Evolutionary conservation across 1,140 invertebrate genomes (phyloP), one percentile per base, ranked within the genome.

Genomic region (Diploscapter pachys): DNA sequence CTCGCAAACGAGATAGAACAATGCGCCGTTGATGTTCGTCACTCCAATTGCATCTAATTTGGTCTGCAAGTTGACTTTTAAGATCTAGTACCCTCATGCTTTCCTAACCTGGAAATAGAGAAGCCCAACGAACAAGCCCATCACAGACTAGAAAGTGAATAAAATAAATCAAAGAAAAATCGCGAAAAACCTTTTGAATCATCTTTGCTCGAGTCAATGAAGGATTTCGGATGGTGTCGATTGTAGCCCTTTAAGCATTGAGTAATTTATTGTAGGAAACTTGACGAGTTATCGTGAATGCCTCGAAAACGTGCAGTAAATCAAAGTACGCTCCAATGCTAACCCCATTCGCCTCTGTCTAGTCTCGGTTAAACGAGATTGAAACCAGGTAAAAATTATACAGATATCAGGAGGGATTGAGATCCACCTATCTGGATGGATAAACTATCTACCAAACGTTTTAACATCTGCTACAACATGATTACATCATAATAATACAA

Each of bases 11-110:
- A 83, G 64, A 67, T 83, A 84, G 73, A 87, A 88, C 54, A 88
- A 74, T 5, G 85, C 84, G 9, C 87, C 87, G 75, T 87, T 87
- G 54, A 87, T 81, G 79, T 87, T 88, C 57, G 78, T 77, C n/a
- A 87, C 80, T 9, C 83, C 84, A 56, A 80, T 75, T 72, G 9
- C 5, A n/a, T n/a, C 59, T 9, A 75, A 59, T 3, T 8, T 31
- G 6, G 69, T 76, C 63, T 76, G 59, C 13, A 65, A 64, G 51
- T 66, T 66, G 5, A 63, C 48, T 63, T 50, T 3, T 2, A 50
- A 63, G 5, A 63, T 6, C 48, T 3, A 63, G 51, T n/a, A 3
- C 85, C 81, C 50, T 82, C 70, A 49, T 62, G 63, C 71, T 78
- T 63, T 64, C 31, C 82, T 82, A 4, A 74, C 65, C 9, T 83